These are phyloP conservation scores for Nematopogon swammerdamellus DNA, from an alignment of 2,888 invertebrate genomes.

Conservation along the genomic window DNA sequence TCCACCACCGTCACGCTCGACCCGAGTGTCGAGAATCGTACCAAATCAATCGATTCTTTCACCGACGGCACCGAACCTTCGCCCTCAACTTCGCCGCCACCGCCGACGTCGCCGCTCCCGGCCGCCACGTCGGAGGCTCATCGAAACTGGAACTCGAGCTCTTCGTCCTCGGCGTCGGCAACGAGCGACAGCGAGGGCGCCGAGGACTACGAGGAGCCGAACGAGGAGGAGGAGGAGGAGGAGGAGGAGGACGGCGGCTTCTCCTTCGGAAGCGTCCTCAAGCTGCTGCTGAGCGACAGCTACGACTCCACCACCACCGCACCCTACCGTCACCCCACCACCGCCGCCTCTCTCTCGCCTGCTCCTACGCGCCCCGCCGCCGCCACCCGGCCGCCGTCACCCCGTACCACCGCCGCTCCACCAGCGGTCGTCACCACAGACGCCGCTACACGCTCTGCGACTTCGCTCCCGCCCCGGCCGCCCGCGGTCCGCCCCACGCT, in stretches of 20 bases:
- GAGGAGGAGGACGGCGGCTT: constrained; percentile 47
- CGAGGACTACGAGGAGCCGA: constrained; percentile 18
- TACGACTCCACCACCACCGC: constrained; percentile 31
- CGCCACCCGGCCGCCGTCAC: too few relatives aligned
- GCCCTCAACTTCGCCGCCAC: too few relatives aligned
- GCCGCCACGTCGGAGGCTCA: too few relatives aligned
- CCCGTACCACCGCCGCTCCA: constrained; percentile 16
- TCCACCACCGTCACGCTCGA: too few relatives aligned
- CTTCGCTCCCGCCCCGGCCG: not conserved
- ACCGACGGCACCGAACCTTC: too few relatives aligned
- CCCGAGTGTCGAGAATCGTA: too few relatives aligned
- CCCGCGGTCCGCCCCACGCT: not conserved
- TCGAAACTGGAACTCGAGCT: too few relatives aligned
- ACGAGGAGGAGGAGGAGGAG: constrained; percentile 35
- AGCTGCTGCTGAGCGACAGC: constrained; percentile 55
- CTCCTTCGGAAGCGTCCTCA: constrained; percentile 60
- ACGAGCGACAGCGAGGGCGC: too few relatives aligned
- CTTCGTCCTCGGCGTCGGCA: too few relatives aligned
- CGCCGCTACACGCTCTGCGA: not conserved
- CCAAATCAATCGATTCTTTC: too few relatives aligned
- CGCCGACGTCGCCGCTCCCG: too few relatives aligned
- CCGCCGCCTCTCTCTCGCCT: constrained; percentile 6
- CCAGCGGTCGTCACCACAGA: not conserved
- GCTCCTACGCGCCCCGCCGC: not conserved
- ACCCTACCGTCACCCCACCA: constrained; percentile 11